phyloP scores from a whole-genome alignment of 2,113 vertebrate genomes.

The Gopherus flavomarginatus region DNA sequence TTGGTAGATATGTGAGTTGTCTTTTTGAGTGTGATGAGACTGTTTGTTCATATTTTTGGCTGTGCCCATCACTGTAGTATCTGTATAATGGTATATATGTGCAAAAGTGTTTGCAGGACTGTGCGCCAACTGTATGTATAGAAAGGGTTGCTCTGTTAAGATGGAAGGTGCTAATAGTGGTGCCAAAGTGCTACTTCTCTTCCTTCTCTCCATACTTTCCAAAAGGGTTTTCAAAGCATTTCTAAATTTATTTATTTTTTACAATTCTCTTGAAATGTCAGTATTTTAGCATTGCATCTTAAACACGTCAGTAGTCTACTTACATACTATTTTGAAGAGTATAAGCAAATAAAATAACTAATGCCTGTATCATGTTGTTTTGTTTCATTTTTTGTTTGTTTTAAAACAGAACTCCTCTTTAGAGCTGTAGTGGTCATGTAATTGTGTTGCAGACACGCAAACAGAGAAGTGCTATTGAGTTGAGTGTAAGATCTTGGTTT shows the following conservation, averaged over 20 bases:
- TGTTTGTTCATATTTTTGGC: neutral
- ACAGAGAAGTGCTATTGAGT: neutral
- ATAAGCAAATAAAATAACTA: neutral
- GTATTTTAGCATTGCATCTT: neutral
- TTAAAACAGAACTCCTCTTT: neutral
- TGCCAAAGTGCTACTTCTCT: neutral
- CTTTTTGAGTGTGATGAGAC: neutral
- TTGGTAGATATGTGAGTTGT: neutral
- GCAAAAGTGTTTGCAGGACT: neutral
- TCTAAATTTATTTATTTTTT: neutral
- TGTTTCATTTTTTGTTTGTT: neutral
- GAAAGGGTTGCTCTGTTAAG: neutral
- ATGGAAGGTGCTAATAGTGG: neutral
- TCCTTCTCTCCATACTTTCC: neutral
- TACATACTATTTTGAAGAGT: neutral
- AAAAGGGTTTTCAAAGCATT: neutral
- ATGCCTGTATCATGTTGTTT: neutral
- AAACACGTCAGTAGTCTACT: neutral
- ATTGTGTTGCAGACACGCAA: neutral
- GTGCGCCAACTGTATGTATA: neutral
- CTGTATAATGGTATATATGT: neutral
- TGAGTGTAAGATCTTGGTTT: neutral
- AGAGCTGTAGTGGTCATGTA: neutral
- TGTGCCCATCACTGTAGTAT: neutral
- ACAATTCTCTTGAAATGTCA: neutral